Conservation (phyloP, 1,140 invertebrate species). For the Musca vetustissima region DNA sequence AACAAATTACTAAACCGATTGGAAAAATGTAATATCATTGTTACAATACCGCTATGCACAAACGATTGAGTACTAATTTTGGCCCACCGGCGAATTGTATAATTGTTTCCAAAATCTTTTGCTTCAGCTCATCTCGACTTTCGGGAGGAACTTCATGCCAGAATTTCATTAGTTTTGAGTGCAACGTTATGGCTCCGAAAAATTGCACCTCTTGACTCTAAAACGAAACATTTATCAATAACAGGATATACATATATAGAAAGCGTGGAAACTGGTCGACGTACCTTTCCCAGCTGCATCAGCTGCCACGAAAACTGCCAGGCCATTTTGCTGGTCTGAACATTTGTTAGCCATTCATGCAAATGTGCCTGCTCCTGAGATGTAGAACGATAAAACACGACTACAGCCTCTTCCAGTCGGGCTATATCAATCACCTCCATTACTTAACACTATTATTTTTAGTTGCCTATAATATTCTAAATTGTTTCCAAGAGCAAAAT, state of each 20-base stretch:
- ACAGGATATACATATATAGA: too few species aligned
- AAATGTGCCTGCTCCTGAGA: conserved; percentile 68
- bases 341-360: conserved; percentile 79
- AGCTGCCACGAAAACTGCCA: conserved; percentile 90
- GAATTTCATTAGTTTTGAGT: conserved; percentile 82
- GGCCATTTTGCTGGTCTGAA: conserved; percentile 79
- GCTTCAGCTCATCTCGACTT: conserved; percentile 73
- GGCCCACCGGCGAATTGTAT: conserved; percentile 74
- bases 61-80: conserved; percentile 79
- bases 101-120: conserved; percentile 74
- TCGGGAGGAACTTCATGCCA: conserved; percentile 82
- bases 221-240: background rate
- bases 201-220: conserved; percentile 86
- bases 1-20: background rate
- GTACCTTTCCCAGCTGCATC: conserved; percentile 73
- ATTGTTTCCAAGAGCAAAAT: too few species aligned
- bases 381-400: conserved; percentile 47
- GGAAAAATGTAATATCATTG: background rate
- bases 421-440: conserved; percentile 47
- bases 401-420: conserved; percentile 48
- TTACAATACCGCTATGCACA: conserved; percentile 81
- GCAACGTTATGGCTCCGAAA: conserved; percentile 86
- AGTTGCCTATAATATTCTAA: too few species aligned
- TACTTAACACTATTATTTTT: too few species aligned
- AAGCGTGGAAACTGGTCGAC: conserved; percentile 25